Conservation (phyloP, 2,113 vertebrate genomes). For the Leptodactylus fuscus region DNA sequence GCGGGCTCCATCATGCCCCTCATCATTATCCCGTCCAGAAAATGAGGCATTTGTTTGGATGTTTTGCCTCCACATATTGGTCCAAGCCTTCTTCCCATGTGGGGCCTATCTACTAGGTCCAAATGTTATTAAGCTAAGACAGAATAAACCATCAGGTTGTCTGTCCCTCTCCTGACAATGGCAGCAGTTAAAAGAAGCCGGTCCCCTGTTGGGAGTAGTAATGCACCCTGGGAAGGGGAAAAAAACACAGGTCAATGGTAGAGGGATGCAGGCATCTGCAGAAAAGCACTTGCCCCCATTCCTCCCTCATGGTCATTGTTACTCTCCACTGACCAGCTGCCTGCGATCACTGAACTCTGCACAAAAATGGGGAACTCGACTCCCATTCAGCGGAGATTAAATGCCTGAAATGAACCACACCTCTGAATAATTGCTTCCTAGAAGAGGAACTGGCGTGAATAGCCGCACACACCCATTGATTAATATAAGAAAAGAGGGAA, state of each 20-base stretch:
- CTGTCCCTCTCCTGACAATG: slow-evolving; percentile 36
- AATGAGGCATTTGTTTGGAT: slow-evolving; percentile 34
- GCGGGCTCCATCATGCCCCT: neutral
- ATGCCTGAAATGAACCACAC: slow-evolving; percentile 75
- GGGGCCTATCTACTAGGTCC: slow-evolving; percentile 48
- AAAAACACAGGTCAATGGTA: slow-evolving; percentile 66
- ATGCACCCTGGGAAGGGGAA: slow-evolving; percentile 59
- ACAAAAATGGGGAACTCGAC: slow-evolving; percentile 72
- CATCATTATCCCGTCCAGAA: neutral
- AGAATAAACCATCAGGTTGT: slow-evolving; percentile 63
- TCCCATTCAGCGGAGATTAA: slow-evolving; percentile 73
- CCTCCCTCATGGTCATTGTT: slow-evolving; percentile 67
- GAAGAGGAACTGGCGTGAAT: slow-evolving; percentile 68
- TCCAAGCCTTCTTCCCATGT: slow-evolving; percentile 30
- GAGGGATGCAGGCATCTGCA: slow-evolving; percentile 59
- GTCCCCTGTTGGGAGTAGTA: slow-evolving; percentile 59
- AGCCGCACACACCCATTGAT: slow-evolving; percentile 70
- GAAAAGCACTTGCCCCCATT: slow-evolving; percentile 57
- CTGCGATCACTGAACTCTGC: slow-evolving; percentile 67
- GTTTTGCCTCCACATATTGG: slow-evolving; percentile 56
- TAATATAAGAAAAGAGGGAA: slow-evolving; percentile 65
- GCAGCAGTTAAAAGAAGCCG: slow-evolving; percentile 52
- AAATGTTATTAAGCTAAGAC: slow-evolving; percentile 53
- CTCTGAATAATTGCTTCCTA: slow-evolving; percentile 73
- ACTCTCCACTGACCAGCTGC: slow-evolving; percentile 76